phyloP scores from a whole-genome alignment of 1,140 invertebrate genomes.

The Neodiprion pinetum region DNA sequence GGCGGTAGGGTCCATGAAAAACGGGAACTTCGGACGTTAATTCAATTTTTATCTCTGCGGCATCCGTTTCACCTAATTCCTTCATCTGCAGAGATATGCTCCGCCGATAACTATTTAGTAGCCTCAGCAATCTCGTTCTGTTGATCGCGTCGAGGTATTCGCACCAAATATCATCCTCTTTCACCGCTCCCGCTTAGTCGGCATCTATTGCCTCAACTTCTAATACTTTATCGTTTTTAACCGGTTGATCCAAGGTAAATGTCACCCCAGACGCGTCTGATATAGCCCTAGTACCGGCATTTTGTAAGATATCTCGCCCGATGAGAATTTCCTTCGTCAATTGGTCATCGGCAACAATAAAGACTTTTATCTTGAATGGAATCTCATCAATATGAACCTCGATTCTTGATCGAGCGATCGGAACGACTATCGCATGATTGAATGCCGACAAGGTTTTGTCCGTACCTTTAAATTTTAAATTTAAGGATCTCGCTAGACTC shows the following conservation, averaged over 20 bases:
- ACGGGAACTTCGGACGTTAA: constrained; percentile 7
- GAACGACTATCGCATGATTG: neutral
- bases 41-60: constrained; percentile 22
- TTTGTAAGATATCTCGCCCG: too few relatives aligned
- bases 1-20: constrained; percentile 18
- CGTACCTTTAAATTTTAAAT: neutral
- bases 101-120: neutral
- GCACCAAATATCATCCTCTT: neutral
- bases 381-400: neutral
- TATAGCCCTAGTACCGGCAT: too few relatives aligned
- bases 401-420: neutral
- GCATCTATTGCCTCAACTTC: neutral
- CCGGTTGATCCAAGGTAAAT: too few relatives aligned
- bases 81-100: constrained; percentile 10
- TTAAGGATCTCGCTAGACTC: neutral
- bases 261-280: too few relatives aligned
- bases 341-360: too few relatives aligned
- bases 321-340: too few relatives aligned
- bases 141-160: neutral
- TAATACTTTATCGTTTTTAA: neutral
- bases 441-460: neutral
- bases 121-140: neutral
- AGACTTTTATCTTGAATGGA: too few relatives aligned
- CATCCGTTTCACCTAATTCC: constrained; percentile 16
- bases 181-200: neutral